Percentiles rank a stretch among this genome's conserved stretches.
These are phyloP conservation scores for Litoditis marina DNA, from an alignment of 2,888 invertebrate species.

Conservation along the genomic window DNA sequence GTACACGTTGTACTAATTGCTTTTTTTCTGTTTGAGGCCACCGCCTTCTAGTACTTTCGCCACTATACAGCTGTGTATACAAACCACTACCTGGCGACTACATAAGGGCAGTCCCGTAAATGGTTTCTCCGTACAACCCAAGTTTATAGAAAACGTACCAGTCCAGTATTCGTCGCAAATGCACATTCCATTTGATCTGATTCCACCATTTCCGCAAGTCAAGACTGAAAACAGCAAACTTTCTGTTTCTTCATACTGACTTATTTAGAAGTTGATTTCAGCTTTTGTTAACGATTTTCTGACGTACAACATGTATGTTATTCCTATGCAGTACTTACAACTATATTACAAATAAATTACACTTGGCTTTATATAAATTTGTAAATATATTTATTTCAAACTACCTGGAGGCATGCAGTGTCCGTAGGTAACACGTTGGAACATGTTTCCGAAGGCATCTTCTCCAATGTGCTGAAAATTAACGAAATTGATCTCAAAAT, in stretches of 20 bases:
- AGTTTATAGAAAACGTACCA: slow-evolving; percentile 19
- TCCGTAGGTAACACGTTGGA: slow-evolving; percentile 44
- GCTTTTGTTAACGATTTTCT: too few species aligned
- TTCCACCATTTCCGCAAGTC: slow-evolving; percentile 45
- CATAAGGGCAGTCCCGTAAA: too few species aligned
- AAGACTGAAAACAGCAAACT: slow-evolving; percentile 1
- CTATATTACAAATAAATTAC: slow-evolving; percentile 1
- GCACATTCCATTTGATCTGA: slow-evolving; percentile 44
- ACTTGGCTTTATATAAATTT: not conserved
- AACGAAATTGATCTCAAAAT: slow-evolving; percentile 18
- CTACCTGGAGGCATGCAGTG: slow-evolving; percentile 22
- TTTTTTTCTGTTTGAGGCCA: too few species aligned
- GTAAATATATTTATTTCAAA: not conserved
- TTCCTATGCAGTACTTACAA: too few species aligned
- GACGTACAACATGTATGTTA: too few species aligned
- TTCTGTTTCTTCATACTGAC: slow-evolving; percentile 1
- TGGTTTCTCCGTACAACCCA: not conserved
- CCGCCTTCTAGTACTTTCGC: not conserved
- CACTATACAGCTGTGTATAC: not conserved
- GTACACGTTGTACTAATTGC: too few species aligned
- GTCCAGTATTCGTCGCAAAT: slow-evolving; percentile 49
- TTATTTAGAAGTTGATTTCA: not conserved
- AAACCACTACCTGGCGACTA: too few species aligned
- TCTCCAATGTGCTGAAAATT: slow-evolving; percentile 41
- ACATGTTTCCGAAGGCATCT: slow-evolving; percentile 49